Evolutionary conservation across 2,797 vertebrate species (phyloP), one percentile per base, ranked within the genome.

Genomic region (Tokudaia tokunoshimensis): DNA sequence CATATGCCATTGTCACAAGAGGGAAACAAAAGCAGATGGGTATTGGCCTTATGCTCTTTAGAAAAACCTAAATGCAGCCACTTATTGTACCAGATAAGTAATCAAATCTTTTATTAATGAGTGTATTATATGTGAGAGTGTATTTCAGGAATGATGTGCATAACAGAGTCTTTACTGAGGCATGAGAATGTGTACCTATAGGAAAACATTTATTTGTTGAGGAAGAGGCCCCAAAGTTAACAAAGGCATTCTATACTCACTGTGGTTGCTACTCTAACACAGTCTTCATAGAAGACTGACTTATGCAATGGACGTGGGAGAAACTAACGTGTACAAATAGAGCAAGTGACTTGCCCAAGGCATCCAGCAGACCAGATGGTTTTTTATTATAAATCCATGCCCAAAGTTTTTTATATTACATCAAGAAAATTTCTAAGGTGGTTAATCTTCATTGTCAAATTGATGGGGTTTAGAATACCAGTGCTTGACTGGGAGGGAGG

Each of bases 1-100:
- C 89, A 95, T 96, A 95, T 92, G 85, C 88, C 81, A 74, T 50
- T 70, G 92, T 89, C 89, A 76, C 70, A 72, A 88, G 65, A 88
- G 79, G 34, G 47, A 94, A 95, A 81, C 65, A 93, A 96, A 96
- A 55, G 14, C 22, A 72, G 47, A 79, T 96, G 31, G 22, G 24
- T 72, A 24, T 24, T 79, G 84, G 37, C 47, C 81, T 26, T 10
- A 63, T 20, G 83, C 50, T 57, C 59, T 74, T 79, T 57, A 47
- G 70, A 19, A 92, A 79, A 96, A 95, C 79, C 74, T 96, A 89
- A 84, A 41, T 89, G 70, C 90, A 93, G 52, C 78, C 61, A 75
- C 37, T 93, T 92, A 96, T 88, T 55, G 50, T 24, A 61, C 67
- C 61, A 89, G 67, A 81, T 37, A 87, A 87, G 79, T 94, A 61